These are phyloP conservation scores for Spicauda simplicius DNA, from an alignment of 2,888 invertebrate species.

Conservation along the genomic window DNA sequence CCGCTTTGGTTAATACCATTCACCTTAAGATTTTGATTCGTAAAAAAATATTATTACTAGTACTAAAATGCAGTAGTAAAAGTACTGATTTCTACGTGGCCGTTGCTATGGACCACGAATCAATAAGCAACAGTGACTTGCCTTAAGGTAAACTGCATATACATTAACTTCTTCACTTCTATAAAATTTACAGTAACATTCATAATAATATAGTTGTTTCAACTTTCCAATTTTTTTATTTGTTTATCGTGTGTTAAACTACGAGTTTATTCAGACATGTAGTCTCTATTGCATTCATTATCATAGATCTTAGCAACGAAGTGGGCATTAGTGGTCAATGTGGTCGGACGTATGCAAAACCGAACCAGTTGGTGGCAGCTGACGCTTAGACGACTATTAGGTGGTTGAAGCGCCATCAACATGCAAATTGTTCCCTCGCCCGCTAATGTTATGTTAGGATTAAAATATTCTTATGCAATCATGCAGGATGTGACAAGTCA, in stretches of 20 bases:
- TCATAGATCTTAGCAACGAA: conserved; percentile 54
- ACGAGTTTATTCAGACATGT: not conserved
- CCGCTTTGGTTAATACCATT: too few species aligned
- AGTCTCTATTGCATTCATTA: conserved; percentile 42
- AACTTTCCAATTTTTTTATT: not conserved
- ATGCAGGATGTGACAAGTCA: not conserved
- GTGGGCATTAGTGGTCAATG: conserved; percentile 68
- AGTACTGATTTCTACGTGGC: too few species aligned
- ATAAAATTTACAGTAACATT: too few species aligned
- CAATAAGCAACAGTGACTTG: too few species aligned
- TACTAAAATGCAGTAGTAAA: too few species aligned
- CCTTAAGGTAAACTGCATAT: too few species aligned
- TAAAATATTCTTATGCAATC: conserved; percentile 39
- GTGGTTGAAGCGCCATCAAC: conserved; percentile 61
- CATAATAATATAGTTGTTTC: too few species aligned
- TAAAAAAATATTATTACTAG: too few species aligned
- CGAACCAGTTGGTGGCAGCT: conserved; percentile 72
- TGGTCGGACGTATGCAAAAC: conserved; percentile 68
- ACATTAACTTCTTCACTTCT: too few species aligned
- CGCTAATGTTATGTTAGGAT: conserved; percentile 59
- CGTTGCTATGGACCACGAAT: too few species aligned
- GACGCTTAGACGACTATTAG: conserved; percentile 67
- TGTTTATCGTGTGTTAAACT: not conserved
- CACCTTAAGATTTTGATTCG: too few species aligned
- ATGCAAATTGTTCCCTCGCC: conserved; percentile 64